Evolutionary conservation across 2,113 vertebrate genomes (phyloP), one percentile per base, ranked within the genome.

Genomic region (Mandrillus leucophaeus): DNA sequence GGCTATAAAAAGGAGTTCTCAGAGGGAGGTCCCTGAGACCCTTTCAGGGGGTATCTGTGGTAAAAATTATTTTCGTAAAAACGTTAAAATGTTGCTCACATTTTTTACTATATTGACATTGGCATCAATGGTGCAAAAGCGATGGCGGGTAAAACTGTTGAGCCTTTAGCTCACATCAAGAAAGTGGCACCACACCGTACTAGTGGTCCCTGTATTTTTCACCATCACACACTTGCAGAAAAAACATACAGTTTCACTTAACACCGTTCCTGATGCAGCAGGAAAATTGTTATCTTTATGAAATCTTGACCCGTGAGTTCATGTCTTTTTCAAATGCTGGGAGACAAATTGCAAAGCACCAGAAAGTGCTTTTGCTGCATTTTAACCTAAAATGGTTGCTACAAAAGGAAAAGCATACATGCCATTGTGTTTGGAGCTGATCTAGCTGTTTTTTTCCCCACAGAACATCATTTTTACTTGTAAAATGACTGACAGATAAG

Each of bases 251-350:
- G 30, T 88, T 64, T 73, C 38, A 48, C 17, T 43, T 87, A 25
- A 84, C 35, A 85, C 45, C 91, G 8, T 32, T 88, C 45, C 66
- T 91, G 50, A 25, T 14, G 48, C 40, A 64, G 23, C 20, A 88
- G 76, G 72, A 80, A 90, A 30, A 61, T 79, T 23, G 27, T 55
- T 38, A 82, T 23, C 89, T 79, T 59, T 35, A 72, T 61, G 72
- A 83, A 8, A 20, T 85, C 38, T 86, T 80, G 64, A 80, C 20
- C 35, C 10, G 4, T 17, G 48, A 83, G 59, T 61, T n/a, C 40
- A 18, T 25, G 20, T 73, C 35, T 75, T 91, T 93, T 93, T 82
- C 45, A 87, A n/a, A 79, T 2, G 1, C 27, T 55, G 55, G 59
- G 45, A 61, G 59, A 96, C 9, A 61, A 85, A 64, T 45, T 8